phyloP scores from a whole-genome alignment of 1,140 invertebrate species.

The Cotesia vestalis region DNA sequence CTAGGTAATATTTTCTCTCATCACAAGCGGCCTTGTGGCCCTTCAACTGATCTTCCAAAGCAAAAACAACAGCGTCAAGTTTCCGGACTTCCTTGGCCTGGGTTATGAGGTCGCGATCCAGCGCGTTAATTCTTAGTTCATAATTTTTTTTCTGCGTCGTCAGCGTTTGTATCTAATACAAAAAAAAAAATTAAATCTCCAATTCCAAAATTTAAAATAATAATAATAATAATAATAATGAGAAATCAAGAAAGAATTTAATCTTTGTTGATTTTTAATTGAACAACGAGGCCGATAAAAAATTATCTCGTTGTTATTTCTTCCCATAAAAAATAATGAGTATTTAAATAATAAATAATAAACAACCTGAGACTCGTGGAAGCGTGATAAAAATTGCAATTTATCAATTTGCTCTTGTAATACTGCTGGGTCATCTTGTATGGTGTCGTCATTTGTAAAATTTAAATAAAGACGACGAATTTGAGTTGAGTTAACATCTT shows the following conservation, averaged over 20 bases:
- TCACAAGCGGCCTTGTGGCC: constrained; percentile 65
- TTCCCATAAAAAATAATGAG: too few relatives aligned
- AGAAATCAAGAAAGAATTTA: too few relatives aligned
- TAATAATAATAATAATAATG: too few relatives aligned
- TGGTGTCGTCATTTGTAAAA: constrained; percentile 65
- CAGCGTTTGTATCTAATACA: too few relatives aligned
- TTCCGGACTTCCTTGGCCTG: constrained; percentile 63
- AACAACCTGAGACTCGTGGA: constrained; percentile 50
- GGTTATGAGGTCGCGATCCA: constrained; percentile 63
- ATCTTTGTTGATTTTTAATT: too few relatives aligned
- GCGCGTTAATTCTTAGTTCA: constrained; percentile 48
- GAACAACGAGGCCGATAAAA: too few relatives aligned
- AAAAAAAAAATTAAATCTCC: too few relatives aligned
- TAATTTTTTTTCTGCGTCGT: constrained; percentile 53
- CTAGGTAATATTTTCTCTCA: constrained; percentile 61
- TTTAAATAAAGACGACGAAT: constrained; percentile 73
- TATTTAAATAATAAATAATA: too few relatives aligned
- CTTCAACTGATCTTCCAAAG: constrained; percentile 66
- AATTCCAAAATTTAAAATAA: too few relatives aligned
- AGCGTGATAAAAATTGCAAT: constrained; percentile 59
- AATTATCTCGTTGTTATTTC: too few relatives aligned
- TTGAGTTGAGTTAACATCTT: constrained; percentile 68
- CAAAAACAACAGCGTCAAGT: constrained; percentile 63
- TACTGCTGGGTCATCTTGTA: constrained; percentile 50
- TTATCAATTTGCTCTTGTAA: constrained; percentile 63